A percentile compares a stretch with the other conserved stretches of the same genome.
Conservation (phyloP, 2,113 vertebrate genomes). For the Lepidothrix coronata region DNA sequence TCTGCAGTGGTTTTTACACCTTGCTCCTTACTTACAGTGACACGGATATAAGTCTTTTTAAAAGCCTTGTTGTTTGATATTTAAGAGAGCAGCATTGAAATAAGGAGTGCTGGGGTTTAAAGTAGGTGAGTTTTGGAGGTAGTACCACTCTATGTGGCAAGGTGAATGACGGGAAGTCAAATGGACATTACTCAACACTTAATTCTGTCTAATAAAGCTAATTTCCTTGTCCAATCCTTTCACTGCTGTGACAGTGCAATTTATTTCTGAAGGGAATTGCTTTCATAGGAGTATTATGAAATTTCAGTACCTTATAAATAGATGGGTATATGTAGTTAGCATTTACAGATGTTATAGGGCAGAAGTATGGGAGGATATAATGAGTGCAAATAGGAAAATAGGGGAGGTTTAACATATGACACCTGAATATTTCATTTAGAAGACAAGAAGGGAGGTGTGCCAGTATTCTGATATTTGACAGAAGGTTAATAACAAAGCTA, state of each 20-base stretch:
- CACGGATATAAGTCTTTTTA: not conserved
- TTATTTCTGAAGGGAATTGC: not conserved
- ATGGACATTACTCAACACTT: not conserved
- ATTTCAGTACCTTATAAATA: not conserved
- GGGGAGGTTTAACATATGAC: not conserved
- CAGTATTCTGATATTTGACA: not conserved
- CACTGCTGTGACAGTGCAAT: not conserved
- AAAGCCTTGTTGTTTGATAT: not conserved
- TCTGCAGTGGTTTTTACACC: not conserved
- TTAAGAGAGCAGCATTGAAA: not conserved
- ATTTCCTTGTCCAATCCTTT: slow-evolving; percentile 16
- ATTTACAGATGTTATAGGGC: not conserved
- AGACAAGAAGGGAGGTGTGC: not conserved
- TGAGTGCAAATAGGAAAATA: not conserved
- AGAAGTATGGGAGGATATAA: not conserved
- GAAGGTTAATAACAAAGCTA: not conserved
- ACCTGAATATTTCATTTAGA: not conserved
- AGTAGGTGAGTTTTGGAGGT: not conserved
- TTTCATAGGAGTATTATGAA: not conserved
- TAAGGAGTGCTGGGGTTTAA: not conserved
- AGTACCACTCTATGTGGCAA: not conserved
- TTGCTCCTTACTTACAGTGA: not conserved
- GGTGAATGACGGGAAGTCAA: slow-evolving; percentile 7
- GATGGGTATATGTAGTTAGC: not conserved
- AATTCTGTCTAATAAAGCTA: slow-evolving; percentile 8